A percentile compares a stretch with the other conserved stretches of the same genome.
These are phyloP conservation scores for Notodromas monacha DNA, from an alignment of 2,888 invertebrate genomes.

Conservation along the genomic window DNA sequence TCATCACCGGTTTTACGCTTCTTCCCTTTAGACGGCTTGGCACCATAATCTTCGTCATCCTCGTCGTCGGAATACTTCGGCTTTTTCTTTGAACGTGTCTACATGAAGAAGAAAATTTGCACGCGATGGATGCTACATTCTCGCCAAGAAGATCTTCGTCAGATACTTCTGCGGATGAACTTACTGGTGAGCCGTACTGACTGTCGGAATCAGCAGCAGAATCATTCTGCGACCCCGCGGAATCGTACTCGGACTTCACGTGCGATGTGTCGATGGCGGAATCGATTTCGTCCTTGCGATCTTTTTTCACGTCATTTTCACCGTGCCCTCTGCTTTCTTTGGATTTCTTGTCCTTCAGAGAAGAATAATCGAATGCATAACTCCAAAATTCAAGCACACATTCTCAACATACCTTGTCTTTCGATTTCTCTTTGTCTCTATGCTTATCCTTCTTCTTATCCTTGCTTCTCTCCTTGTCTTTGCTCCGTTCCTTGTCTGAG, in stretches of 20 bases:
- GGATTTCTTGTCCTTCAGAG: too few relatives aligned
- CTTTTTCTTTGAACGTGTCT: too few relatives aligned
- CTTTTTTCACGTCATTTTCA: background rate
- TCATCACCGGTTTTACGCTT: background rate
- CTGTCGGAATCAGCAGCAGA: background rate
- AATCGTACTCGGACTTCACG: background rate
- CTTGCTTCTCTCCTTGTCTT: constrained; percentile 1
- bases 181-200: too few relatives aligned
- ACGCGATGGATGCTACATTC: too few relatives aligned
- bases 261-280: background rate
- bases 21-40: background rate
- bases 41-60: background rate
- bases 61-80: background rate
- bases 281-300: background rate
- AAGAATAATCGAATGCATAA: too few relatives aligned
- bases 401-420: background rate
- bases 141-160: too few relatives aligned
- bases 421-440: background rate
- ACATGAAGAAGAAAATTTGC: too few relatives aligned
- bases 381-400: too few relatives aligned
- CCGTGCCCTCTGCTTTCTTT: too few relatives aligned
- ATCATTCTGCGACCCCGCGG: background rate
- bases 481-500: constrained; percentile 1
- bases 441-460: constrained; percentile 1
- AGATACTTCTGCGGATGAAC: too few relatives aligned